Percentiles rank a stretch among this genome's conserved stretches.
These are phyloP conservation scores for Terrapene triunguis DNA, from an alignment of 2,113 vertebrate species.

Conservation along the genomic window DNA sequence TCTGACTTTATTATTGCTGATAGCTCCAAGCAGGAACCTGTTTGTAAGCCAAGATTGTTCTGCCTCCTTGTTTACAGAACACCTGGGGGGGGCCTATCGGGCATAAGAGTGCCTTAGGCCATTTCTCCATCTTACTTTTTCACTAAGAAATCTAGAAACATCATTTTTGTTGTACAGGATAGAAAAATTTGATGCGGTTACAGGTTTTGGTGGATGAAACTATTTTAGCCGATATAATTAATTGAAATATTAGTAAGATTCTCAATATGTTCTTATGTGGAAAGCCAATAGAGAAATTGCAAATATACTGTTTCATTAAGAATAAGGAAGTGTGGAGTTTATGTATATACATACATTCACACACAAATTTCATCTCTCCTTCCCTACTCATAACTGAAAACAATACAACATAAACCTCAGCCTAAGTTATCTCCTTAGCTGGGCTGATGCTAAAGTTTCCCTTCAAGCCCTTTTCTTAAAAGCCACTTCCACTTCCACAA, in stretches of 20 bases:
- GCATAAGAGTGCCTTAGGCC: background rate
- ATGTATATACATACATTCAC: fast-evolving
- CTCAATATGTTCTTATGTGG: background rate
- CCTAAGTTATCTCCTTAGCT: fast-evolving
- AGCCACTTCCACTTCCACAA: background rate
- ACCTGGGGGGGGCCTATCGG: background rate
- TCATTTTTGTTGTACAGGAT: background rate
- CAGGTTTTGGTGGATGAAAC: fast-evolving
- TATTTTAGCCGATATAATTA: background rate
- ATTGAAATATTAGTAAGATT: background rate
- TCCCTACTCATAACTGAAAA: background rate
- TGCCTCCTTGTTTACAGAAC: fast-evolving
- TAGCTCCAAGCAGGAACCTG: background rate
- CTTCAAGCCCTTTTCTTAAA: background rate
- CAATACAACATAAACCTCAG: background rate
- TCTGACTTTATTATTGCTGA: background rate
- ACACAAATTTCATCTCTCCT: constrained; percentile 11
- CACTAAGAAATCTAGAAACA: background rate
- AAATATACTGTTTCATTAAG: background rate
- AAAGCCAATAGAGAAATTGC: background rate
- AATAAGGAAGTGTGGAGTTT: fast-evolving
- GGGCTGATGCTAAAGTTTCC: background rate
- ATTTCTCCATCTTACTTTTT: background rate
- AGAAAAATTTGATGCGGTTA: background rate
- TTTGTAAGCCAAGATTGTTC: background rate